Evolutionary conservation across 2,797 vertebrate species (phyloP).

Genomic region (Labroides dimidiatus): DNA sequence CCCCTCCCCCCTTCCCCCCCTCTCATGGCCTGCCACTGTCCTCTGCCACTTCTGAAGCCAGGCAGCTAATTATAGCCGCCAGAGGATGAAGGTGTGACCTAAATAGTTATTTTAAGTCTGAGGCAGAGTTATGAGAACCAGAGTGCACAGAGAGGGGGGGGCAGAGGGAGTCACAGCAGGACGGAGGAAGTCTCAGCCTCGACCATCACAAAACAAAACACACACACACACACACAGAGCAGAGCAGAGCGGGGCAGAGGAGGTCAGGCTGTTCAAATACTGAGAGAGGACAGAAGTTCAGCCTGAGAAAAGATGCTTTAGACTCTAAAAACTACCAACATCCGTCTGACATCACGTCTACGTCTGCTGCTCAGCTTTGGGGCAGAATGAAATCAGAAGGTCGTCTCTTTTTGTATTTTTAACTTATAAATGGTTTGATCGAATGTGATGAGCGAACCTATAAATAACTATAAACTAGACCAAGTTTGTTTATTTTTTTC

Average conservation of each 20-base stretch:
- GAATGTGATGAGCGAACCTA: too few species aligned
- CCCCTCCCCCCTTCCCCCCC: not conserved
- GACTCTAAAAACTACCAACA: not conserved
- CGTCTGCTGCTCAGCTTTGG: not conserved
- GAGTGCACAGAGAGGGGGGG: not conserved
- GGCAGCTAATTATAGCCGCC: constrained; percentile 74
- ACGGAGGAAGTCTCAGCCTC: constrained; percentile 20
- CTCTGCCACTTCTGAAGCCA: constrained; percentile 44
- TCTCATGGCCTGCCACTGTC: constrained; percentile 1
- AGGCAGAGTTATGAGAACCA: constrained; percentile 47
- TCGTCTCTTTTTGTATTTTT: too few species aligned
- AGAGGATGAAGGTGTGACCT: constrained; percentile 73
- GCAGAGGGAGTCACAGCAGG: constrained; percentile 44
- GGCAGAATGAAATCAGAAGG: too few species aligned
- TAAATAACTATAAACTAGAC: too few species aligned
- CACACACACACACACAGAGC: constrained; percentile 13
- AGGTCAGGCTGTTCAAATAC: constrained; percentile 28
- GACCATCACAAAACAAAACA: constrained; percentile 12
- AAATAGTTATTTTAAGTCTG: constrained; percentile 69
- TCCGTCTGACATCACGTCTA: not conserved
- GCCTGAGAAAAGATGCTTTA: not conserved
- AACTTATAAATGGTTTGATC: too few species aligned
- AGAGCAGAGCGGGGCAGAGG: constrained; percentile 14
- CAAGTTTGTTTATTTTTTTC: too few species aligned
- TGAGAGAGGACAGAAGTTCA: not conserved